Evolutionary conservation across 2,888 invertebrate genomes (phyloP).

Genomic region (Argynnis bischoffii): DNA sequence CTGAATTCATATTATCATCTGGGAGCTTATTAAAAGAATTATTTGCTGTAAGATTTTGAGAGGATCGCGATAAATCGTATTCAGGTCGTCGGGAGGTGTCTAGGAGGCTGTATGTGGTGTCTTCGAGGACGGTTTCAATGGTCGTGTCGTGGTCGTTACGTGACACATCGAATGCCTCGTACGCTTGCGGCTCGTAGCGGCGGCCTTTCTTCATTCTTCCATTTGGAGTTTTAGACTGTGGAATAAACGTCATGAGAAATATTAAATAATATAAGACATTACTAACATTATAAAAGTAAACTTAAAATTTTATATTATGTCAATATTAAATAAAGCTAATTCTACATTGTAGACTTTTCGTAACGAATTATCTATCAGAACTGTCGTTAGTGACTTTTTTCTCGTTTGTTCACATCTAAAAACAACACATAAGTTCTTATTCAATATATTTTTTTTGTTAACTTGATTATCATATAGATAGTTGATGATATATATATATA

Average conservation of each 20-base stretch:
- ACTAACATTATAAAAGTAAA: no score
- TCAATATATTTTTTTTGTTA: no score
- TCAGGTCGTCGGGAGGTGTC: constrained; percentile 64
- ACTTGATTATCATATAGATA: no score
- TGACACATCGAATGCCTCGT: constrained; percentile 59
- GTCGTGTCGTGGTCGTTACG: constrained; percentile 63
- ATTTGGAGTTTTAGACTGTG: constrained; percentile 68
- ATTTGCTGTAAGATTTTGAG: constrained; percentile 45
- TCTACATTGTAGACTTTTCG: not conserved
- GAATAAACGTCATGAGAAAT: not conserved
- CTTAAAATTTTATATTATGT: no score
- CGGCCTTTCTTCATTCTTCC: constrained; percentile 61
- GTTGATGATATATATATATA: no score
- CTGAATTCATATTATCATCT: constrained; percentile 77
- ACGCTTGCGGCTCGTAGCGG: constrained; percentile 53
- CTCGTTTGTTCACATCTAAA: no score
- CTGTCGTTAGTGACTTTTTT: no score
- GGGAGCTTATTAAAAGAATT: constrained; percentile 66
- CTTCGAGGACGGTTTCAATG: constrained; percentile 58
- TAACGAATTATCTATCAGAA: no score
- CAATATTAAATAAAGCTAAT: no score
- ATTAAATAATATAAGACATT: not conserved
- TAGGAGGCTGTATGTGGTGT: constrained; percentile 52
- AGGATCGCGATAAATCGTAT: constrained; percentile 43
- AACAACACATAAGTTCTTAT: no score